Evolutionary conservation across 2,113 vertebrate genomes (phyloP).

Genomic region (Acrocephalus kingi): DNA sequence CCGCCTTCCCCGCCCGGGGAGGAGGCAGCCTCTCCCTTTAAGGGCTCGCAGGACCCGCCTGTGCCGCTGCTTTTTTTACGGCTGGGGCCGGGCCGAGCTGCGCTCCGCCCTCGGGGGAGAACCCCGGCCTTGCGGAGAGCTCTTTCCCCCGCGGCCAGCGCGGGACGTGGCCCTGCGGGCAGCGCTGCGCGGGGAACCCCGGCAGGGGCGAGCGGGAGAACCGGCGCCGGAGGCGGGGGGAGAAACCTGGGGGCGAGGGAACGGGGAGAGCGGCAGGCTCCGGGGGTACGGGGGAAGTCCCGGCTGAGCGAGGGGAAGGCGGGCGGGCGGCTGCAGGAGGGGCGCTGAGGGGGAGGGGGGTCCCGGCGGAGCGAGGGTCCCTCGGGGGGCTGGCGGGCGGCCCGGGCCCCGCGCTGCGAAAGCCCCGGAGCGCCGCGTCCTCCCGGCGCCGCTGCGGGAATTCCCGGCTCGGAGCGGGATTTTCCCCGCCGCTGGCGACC

Average conservation of each 20-base stretch:
- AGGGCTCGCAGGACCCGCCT: neutral
- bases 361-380: neutral
- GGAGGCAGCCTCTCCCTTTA: neutral
- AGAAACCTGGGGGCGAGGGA: neutral
- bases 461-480: neutral
- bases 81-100: fast-evolving
- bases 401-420: neutral
- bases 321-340: neutral
- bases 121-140: neutral
- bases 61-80: neutral
- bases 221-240: neutral
- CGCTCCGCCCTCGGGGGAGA: neutral
- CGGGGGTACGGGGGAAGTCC: neutral
- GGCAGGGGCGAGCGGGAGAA: neutral
- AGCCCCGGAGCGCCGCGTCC: neutral
- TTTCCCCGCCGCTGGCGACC: neutral
- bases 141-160: neutral
- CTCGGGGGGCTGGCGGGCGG: neutral
- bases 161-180: neutral
- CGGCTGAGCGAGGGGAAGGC: fast-evolving
- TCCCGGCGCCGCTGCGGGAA: neutral
- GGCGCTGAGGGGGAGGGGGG: neutral
- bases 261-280: neutral
- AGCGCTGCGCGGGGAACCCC: neutral
- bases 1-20: neutral